Percentiles rank a stretch among this genome's conserved stretches.
phyloP scores from a whole-genome alignment of 2,113 vertebrate genomes.

The Lophius piscatorius region DNA sequence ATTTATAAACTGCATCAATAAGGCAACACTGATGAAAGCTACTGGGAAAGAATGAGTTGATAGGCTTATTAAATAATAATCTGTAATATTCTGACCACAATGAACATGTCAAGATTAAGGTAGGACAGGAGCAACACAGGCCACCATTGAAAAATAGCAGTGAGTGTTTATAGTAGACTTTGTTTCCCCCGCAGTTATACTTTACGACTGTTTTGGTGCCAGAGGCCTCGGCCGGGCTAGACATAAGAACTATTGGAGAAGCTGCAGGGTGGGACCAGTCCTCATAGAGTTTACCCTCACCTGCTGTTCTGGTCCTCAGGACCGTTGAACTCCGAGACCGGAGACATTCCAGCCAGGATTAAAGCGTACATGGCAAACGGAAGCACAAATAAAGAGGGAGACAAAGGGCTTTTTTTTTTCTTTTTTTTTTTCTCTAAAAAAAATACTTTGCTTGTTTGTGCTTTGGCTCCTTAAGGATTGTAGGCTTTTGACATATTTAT shows the following conservation, averaged over 20 bases:
- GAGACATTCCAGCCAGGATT: slow-evolving; percentile 80
- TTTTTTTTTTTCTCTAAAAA: not conserved
- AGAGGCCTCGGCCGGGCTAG: slow-evolving; percentile 8
- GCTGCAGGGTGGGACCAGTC: slow-evolving; percentile 43
- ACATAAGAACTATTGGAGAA: slow-evolving; percentile 29
- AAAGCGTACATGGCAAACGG: slow-evolving; percentile 58
- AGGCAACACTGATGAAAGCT: slow-evolving; percentile 23
- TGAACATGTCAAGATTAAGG: no score
- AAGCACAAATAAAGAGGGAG: slow-evolving; percentile 62
- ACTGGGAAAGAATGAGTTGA: slow-evolving; percentile 16
- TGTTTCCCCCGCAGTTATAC: no score
- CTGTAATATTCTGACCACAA: slow-evolving; percentile 39
- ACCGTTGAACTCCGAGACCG: slow-evolving; percentile 53
- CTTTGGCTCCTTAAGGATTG: slow-evolving; percentile 3
- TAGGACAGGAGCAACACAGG: slow-evolving; percentile 7
- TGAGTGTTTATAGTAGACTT: not conserved
- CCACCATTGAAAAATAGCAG: slow-evolving; percentile 3
- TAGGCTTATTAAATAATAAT: slow-evolving; percentile 45
- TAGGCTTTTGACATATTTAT: slow-evolving; percentile 6
- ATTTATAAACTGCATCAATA: slow-evolving; percentile 11
- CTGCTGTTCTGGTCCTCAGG: slow-evolving; percentile 69
- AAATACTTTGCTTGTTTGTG: not conserved
- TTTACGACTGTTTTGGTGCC: not conserved
- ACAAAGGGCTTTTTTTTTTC: slow-evolving; percentile 25
- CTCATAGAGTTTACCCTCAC: slow-evolving; percentile 68